Percentiles rank a stretch among this genome's conserved stretches.
These are phyloP conservation scores for Furnarius figulus DNA, from an alignment of 2,113 vertebrate species.

Conservation along the genomic window DNA sequence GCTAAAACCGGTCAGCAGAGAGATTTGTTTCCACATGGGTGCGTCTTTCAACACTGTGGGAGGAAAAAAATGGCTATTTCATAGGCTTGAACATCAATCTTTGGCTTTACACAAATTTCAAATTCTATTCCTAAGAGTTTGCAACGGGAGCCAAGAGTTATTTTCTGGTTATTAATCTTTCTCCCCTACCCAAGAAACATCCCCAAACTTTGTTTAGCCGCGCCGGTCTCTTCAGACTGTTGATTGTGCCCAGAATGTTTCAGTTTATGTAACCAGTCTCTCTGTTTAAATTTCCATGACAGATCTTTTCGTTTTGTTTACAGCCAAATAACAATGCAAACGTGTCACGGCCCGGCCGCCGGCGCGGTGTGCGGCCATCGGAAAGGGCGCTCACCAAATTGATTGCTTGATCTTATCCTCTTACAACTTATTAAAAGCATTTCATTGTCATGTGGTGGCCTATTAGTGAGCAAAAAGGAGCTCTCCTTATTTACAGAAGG, in stretches of 20 bases:
- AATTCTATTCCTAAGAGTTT: constrained; percentile 59
- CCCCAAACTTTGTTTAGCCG: constrained; percentile 63
- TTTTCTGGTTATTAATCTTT: constrained; percentile 73
- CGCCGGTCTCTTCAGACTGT: constrained; percentile 47
- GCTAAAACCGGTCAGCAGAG: neutral
- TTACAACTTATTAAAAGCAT: constrained; percentile 65
- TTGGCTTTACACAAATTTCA: constrained; percentile 52
- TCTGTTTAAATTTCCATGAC: constrained; percentile 73
- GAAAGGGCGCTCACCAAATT: constrained; percentile 7
- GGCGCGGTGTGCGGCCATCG: constrained; percentile 47
- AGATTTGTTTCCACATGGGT: constrained; percentile 30
- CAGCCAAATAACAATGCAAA: constrained; percentile 67
- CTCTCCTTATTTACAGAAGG: constrained; percentile 59
- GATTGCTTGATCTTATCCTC: constrained; percentile 40
- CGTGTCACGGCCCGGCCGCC: constrained; percentile 21
- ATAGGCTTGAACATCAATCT: constrained; percentile 47
- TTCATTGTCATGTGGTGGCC: constrained; percentile 42
- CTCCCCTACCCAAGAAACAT: constrained; percentile 55
- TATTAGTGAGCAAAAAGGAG: constrained; percentile 57
- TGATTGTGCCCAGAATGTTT: constrained; percentile 62
- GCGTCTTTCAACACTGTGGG: constrained; percentile 12
- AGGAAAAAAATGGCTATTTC: constrained; percentile 43
- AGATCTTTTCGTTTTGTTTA: constrained; percentile 77
- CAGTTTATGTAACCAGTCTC: constrained; percentile 68
- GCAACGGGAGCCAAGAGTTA: constrained; percentile 60